Evolutionary conservation across 2,888 invertebrate genomes (phyloP).

Genomic region (Conchocele bisecta): DNA sequence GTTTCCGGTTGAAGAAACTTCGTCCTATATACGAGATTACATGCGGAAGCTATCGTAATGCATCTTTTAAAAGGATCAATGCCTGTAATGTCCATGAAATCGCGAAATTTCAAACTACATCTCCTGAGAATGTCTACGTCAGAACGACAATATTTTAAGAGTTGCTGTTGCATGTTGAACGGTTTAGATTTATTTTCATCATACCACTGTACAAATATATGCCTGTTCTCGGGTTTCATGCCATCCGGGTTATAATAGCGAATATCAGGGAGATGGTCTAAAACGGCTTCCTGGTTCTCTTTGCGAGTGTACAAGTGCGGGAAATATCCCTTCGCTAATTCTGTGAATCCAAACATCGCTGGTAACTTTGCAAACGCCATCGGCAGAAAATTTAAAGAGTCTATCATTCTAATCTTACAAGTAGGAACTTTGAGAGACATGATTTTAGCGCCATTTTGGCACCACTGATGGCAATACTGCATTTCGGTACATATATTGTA

Average conservation of each 20-base stretch:
- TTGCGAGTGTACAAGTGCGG: slow-evolving; percentile 33
- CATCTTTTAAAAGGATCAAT: slow-evolving; percentile 21
- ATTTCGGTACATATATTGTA: slow-evolving; percentile 20
- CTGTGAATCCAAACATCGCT: slow-evolving; percentile 22
- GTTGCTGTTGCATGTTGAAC: slow-evolving; percentile 28
- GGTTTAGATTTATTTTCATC: slow-evolving; percentile 13
- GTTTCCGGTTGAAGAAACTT: slow-evolving; percentile 10
- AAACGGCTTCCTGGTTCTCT: slow-evolving; percentile 21
- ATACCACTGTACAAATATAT: slow-evolving; percentile 31
- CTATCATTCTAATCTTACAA: slow-evolving; percentile 34
- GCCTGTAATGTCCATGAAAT: slow-evolving; percentile 13
- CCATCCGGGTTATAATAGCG: slow-evolving; percentile 37
- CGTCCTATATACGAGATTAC: slow-evolving; percentile 15
- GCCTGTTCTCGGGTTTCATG: slow-evolving; percentile 37
- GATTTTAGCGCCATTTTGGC: slow-evolving; percentile 29
- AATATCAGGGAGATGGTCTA: slow-evolving; percentile 32
- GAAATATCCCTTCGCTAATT: slow-evolving; percentile 42
- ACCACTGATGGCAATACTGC: slow-evolving; percentile 28
- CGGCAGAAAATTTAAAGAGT: slow-evolving; percentile 45
- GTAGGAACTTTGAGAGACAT: slow-evolving; percentile 26
- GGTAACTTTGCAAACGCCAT: slow-evolving; percentile 41
- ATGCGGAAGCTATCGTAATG: slow-evolving; percentile 31
- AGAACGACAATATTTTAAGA: slow-evolving; percentile 15
- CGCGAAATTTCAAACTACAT: slow-evolving; percentile 31
- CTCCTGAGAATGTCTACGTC: slow-evolving; percentile 33